Percentiles rank a stretch among this genome's conserved stretches.
Evolutionary conservation across 2,113 vertebrate genomes (phyloP).

Genomic region (Clarias macrocephalus): DNA sequence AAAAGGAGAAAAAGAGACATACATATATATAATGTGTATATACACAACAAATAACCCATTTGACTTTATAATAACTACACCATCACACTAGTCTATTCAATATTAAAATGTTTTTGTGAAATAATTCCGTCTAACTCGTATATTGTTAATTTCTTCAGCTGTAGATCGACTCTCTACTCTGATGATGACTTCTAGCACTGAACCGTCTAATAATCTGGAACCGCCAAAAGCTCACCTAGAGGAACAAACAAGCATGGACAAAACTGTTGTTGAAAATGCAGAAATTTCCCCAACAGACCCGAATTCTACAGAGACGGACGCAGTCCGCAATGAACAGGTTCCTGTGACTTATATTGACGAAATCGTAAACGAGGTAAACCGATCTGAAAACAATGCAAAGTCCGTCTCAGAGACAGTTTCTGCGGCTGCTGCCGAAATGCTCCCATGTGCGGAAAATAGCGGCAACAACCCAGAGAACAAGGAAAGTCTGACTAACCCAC

Average conservation of each 20-base stretch:
- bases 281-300: slow-evolving; percentile 15
- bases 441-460: slow-evolving; percentile 22
- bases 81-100: background rate
- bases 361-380: slow-evolving; percentile 65
- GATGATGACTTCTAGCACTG: slow-evolving; percentile 66
- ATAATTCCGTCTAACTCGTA: background rate
- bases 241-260: slow-evolving; percentile 48
- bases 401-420: slow-evolving; percentile 4
- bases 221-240: slow-evolving; percentile 44
- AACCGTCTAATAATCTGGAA: slow-evolving; percentile 55
- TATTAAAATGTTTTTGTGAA: background rate
- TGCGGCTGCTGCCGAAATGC: background rate
- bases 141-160: slow-evolving; percentile 68
- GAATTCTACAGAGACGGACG: slow-evolving; percentile 25
- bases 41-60: background rate
- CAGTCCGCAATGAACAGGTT: slow-evolving; percentile 41
- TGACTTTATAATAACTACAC: background rate
- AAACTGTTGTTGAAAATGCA: slow-evolving; percentile 35
- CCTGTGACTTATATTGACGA: slow-evolving; percentile 70
- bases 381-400: slow-evolving; percentile 31
- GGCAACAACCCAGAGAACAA: background rate
- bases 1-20: too few species aligned
- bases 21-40: background rate
- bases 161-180: slow-evolving; percentile 72
- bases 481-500: background rate